A percentile compares a stretch with the other conserved stretches of the same genome.
phyloP scores from a whole-genome alignment of 2,888 invertebrate genomes.

The Temnothorax rugatulus region DNA sequence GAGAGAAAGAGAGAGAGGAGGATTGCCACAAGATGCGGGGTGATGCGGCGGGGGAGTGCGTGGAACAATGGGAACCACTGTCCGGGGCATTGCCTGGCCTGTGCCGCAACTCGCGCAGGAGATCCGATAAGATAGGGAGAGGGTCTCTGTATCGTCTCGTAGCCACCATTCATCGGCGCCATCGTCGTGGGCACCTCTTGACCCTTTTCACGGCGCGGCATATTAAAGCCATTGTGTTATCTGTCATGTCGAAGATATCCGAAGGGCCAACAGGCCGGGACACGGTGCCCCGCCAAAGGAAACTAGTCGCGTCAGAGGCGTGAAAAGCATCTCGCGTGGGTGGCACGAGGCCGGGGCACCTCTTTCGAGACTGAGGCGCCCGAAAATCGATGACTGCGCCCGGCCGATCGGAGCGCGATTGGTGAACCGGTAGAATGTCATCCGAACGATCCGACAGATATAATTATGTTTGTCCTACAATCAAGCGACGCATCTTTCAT shows the following conservation, averaged over 20 bases:
- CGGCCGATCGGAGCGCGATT: conserved; percentile 5
- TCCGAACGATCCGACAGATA: conserved; percentile 23
- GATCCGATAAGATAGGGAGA: conserved; percentile 83
- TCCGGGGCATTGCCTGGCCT: conserved; percentile 76
- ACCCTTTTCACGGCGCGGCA: conserved; percentile 81
- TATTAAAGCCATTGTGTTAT: conserved; percentile 85
- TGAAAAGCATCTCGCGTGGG: conserved; percentile 83
- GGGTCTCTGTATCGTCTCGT: conserved; percentile 50
- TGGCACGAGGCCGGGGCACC: conserved; percentile 75
- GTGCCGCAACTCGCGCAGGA: conserved; percentile 73
- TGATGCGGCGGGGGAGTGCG: conserved; percentile 59
- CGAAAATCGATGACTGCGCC: conserved; percentile 63
- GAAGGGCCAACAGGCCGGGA: conserved; percentile 80
- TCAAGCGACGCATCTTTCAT: conserved; percentile 20
- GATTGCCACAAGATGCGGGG: conserved; percentile 15
- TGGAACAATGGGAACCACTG: conserved; percentile 81
- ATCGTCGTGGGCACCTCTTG: conserved; percentile 76
- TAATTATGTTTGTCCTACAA: conserved; percentile 39
- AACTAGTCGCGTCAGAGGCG: conserved; percentile 81
- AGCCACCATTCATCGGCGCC: conserved; percentile 81
- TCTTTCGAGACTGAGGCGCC: conserved; percentile 44
- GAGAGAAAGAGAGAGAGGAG: conserved; percentile 37
- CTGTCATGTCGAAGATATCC: conserved; percentile 83
- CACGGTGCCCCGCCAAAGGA: conserved; percentile 77
- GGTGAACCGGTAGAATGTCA: conserved; percentile 13